Conservation (phyloP, 2,113 vertebrate genomes). For the Tragelaphus scriptus region DNA sequence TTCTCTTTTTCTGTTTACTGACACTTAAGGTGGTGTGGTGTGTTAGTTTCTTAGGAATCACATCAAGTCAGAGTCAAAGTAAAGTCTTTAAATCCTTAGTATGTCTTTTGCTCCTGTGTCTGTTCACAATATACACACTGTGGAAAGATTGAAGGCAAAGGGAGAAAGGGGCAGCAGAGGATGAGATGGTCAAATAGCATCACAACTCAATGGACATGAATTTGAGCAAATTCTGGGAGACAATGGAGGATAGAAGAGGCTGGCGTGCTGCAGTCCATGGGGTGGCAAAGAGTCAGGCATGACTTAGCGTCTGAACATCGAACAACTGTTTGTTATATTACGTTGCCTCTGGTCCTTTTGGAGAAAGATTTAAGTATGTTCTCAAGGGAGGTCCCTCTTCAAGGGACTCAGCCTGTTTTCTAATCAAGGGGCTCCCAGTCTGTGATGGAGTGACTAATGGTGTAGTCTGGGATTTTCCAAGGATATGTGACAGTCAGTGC, state of each 20-base stretch:
- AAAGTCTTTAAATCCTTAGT: not conserved
- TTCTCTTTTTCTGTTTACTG: not conserved
- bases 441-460: not conserved
- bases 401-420: not conserved
- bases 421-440: not conserved
- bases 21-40: not conserved
- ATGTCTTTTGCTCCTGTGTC: not conserved
- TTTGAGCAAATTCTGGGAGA: not conserved
- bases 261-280: not conserved
- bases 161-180: not conserved
- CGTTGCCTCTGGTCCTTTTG: not conserved
- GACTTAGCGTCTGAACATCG: not conserved
- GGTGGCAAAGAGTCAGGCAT: not conserved
- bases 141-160: not conserved
- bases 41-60: not conserved
- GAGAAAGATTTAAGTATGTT: not conserved
- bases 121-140: not conserved
- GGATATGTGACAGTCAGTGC: not conserved
- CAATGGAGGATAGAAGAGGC: not conserved
- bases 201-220: not conserved
- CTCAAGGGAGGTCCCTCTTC: not conserved
- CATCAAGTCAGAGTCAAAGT: not conserved
- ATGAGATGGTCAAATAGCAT: not conserved
- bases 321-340: not conserved
- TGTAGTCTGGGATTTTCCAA: not conserved